phyloP scores from a whole-genome alignment of 2,113 vertebrate genomes.

The Heterotis niloticus region DNA sequence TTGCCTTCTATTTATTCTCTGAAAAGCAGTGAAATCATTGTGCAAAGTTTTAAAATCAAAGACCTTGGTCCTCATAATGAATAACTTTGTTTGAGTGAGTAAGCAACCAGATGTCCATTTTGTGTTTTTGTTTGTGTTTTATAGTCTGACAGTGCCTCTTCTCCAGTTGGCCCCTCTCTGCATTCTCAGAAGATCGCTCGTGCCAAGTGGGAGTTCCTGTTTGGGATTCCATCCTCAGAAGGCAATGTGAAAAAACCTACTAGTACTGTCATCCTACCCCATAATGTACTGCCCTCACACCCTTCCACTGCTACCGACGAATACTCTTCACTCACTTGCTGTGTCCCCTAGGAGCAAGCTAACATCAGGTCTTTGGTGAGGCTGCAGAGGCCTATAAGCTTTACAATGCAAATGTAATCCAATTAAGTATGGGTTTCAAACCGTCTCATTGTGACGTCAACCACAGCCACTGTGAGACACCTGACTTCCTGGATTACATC shows the following conservation, averaged over 20 bases:
- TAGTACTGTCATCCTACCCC: neutral
- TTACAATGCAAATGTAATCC: constrained; percentile 44
- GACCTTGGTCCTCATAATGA: too few relatives aligned
- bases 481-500: neutral
- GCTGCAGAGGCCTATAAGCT: constrained; percentile 40
- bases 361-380: constrained; percentile 65
- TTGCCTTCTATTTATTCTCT: too few relatives aligned
- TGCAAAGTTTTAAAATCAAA: too few relatives aligned
- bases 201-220: constrained; percentile 98
- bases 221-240: constrained; percentile 61
- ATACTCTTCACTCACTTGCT: constrained; percentile 7
- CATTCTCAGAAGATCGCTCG: constrained; percentile 84
- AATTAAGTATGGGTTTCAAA: constrained; percentile 46
- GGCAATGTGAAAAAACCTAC: constrained; percentile 17
- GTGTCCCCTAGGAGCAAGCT: constrained; percentile 36
- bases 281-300: neutral
- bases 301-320: neutral
- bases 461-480: neutral
- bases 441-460: constrained; percentile 17
- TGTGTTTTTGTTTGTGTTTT: neutral
- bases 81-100: neutral
- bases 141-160: constrained; percentile 58
- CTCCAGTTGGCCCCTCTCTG: constrained; percentile 59
- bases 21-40: too few relatives aligned
- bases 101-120: neutral